Conservation (phyloP, 2,113 vertebrate species). For the Gallinago paraguaiae region DNA sequence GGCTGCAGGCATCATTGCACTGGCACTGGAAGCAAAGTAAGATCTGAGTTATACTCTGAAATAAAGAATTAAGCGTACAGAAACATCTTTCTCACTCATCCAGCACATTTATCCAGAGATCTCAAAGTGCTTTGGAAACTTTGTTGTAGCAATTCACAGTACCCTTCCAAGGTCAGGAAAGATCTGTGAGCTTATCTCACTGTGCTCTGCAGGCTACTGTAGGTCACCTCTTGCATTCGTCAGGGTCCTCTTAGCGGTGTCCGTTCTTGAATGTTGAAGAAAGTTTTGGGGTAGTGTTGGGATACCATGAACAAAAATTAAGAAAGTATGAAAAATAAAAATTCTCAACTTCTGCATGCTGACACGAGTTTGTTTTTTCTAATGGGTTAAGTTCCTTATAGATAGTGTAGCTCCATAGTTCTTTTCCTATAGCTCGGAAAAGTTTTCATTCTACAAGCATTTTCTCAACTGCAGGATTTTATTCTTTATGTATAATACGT, state of each 20-base stretch:
- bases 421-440: not conserved
- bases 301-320: not conserved
- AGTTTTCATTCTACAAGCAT: not conserved
- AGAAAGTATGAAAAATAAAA: not conserved
- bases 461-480: not conserved
- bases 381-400: not conserved
- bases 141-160: not conserved
- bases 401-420: not conserved
- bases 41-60: slow-evolving; percentile 60
- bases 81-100: not conserved
- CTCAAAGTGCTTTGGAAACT: not conserved
- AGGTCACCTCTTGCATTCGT: not conserved
- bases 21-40: slow-evolving; percentile 99
- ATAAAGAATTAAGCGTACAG: not conserved
- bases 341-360: not conserved
- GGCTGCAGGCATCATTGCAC: slow-evolving; percentile 97
- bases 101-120: not conserved
- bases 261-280: not conserved
- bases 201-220: not conserved
- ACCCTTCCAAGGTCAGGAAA: not conserved
- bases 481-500: not conserved
- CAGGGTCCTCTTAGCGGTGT: not conserved
- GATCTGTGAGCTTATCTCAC: not conserved
- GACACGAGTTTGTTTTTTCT: not conserved
- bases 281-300: not conserved